A percentile compares a stretch with the other conserved stretches of the same genome.
Evolutionary conservation across 1,140 invertebrate species (phyloP).

Genomic region (Sarcophaga peregrina): DNA sequence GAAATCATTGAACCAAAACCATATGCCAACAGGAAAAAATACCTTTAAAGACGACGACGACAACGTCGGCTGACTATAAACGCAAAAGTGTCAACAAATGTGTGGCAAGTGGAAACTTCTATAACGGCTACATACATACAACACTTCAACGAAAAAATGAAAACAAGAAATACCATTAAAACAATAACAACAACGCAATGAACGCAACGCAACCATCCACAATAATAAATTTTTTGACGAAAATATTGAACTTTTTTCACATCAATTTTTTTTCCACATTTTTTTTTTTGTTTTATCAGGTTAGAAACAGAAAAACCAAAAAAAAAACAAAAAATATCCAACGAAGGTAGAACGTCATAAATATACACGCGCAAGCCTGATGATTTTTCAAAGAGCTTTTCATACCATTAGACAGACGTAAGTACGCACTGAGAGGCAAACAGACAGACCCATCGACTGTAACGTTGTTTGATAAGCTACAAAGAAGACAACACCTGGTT

Average conservation of each 20-base stretch:
- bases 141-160: neutral
- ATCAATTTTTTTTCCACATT: no score
- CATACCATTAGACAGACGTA: neutral
- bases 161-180: neutral
- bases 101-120: no score
- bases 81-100: neutral
- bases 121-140: neutral
- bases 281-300: no score
- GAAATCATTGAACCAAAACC: slow-evolving; percentile 7
- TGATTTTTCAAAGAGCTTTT: no score
- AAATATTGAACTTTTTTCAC: no score
- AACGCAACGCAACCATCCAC: no score
- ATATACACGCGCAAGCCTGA: neutral
- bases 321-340: neutral
- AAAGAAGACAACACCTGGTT: slow-evolving; percentile 14
- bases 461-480: neutral
- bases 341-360: neutral
- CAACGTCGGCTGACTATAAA: neutral
- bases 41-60: no score
- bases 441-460: neutral
- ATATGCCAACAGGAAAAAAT: neutral
- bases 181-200: neutral
- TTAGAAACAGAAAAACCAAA: neutral
- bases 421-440: neutral
- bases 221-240: no score